Evolutionary conservation across 1,140 invertebrate species (phyloP), one percentile per base, ranked within the genome.

Genomic region (Brachystomella parvula): DNA sequence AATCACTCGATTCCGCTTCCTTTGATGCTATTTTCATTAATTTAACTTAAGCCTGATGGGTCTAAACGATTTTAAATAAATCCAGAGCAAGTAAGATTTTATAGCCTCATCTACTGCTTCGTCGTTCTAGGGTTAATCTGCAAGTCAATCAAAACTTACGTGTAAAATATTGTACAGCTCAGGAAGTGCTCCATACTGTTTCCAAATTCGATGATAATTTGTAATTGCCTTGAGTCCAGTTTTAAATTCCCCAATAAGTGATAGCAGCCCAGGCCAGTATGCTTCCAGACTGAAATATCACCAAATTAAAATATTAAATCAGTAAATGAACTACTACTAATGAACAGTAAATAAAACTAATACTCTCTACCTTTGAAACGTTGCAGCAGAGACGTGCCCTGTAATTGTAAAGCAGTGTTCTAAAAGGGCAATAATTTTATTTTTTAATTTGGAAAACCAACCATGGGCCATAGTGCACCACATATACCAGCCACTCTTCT

Each of bases 391-490:
- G 1, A 98, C 89, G 75, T 92, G 88, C 0, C 94, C 97, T 76
- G 19, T 39, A 6, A n/a, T n/a, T n/a, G n/a, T n/a, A n/a, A n/a
- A n/a, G n/a, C n/a, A n/a, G n/a, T n/a, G 9, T 44, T 44, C 9
- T 9, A 44, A 44, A 12, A 44, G 9, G n/a, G n/a, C 9, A 44
- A 44, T 44, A 44, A 44, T 44, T 44, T 44, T 44, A 44, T 9
- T 44, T 44, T 44, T 12, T 44, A 12, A 12, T 44, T n/a, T 44
- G 39, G 39, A 59, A n/a, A n/a, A n/a, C n/a, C n/a, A n/a, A n/a
- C n/a, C n/a, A n/a, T n/a, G n/a, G n/a, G 86, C 84, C 94, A 96
- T 96, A 24, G 91, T 90, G 0, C 92, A 94, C 94, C 94, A 98
- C 70, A 96, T 83, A 76, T 96, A 95, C 91, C 90, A 94, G 77